Evolutionary conservation across 2,888 invertebrate genomes (phyloP), one percentile per base, ranked within the genome.

Genomic region (Bellardia pandia): DNA sequence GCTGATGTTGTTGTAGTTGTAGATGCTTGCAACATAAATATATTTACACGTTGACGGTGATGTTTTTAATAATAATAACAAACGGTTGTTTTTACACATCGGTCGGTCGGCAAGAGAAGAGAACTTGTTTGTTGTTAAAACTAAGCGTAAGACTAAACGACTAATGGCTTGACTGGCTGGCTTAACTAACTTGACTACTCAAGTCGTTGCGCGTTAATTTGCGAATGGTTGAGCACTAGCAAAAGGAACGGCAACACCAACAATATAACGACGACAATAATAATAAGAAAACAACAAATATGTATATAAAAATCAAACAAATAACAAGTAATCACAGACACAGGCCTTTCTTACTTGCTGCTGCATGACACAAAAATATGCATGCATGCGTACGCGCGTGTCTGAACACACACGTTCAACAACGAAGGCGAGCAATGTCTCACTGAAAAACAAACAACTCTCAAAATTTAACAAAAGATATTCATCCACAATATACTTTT

Each of bases 341-440:
- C 79, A 79, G 53, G 85, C 85, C 85, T 85, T 85, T 69, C 75
- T 79, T 75, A 85, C 85, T 85, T 79, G 79, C 79, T 79, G 79
- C 79, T 75, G 85, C 79, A 79, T 85, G 60, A 62, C 85, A 79
- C 37, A 78, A 58, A 79, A 79, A 85, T 85, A 85, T 85, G 85
- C 85, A 85, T 85, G 78, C 84, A 85, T 85, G 79, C 85, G 85
- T 85, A 85, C 85, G 85, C 85, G 85, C 85, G 85, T 85, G 85
- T 79, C 85, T 85, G 85, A 85, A 75, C 85, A 85, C 84, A 85
- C 77, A 85, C 85, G 85, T 85, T 85, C 79, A 85, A 85, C 85
- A 85, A 79, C 79, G 85, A 85, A 85, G 79, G 85, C 85, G 79
- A 85, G 85, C 79, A 85, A 79, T 75, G 62, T 85, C 85, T 85